These are phyloP conservation scores for Arizona elegans DNA, from an alignment of 2,113 vertebrate genomes.

Conservation along the genomic window DNA sequence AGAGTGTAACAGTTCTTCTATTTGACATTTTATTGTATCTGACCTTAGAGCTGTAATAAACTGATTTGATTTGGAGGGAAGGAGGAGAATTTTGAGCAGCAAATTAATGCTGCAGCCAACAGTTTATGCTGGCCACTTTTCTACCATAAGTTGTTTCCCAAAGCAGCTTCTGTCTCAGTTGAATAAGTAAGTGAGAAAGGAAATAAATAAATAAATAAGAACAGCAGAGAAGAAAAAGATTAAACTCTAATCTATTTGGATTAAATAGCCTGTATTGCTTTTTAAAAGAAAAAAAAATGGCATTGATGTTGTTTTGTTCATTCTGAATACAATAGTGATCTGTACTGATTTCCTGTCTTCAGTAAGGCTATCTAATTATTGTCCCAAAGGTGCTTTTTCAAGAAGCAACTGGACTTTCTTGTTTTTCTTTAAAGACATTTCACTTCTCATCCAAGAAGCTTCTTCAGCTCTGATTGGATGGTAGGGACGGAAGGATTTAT, in stretches of 20 bases:
- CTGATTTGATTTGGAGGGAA: background rate
- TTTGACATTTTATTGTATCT: background rate
- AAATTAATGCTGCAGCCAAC: background rate
- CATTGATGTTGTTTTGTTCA: background rate
- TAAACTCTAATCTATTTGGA: background rate
- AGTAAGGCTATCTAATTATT: background rate
- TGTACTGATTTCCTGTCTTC: background rate
- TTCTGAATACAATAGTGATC: background rate
- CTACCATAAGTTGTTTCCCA: background rate
- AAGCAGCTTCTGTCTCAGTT: background rate
- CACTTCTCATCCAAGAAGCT: too few relatives aligned
- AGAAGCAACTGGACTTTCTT: too few relatives aligned
- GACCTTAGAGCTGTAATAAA: background rate
- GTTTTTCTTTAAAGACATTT: too few relatives aligned
- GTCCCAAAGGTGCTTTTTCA: background rate
- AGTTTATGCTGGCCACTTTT: background rate
- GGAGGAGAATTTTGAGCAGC: background rate
- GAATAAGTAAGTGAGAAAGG: background rate
- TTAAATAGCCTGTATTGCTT: background rate
- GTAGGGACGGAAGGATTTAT: too few relatives aligned
- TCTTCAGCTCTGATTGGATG: too few relatives aligned
- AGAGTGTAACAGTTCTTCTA: background rate
- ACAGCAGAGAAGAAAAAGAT: background rate
- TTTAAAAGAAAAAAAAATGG: background rate
- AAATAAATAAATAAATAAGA: background rate